Evolutionary conservation across 2,797 vertebrate genomes (phyloP).

Genomic region (Adelosebastes latens): DNA sequence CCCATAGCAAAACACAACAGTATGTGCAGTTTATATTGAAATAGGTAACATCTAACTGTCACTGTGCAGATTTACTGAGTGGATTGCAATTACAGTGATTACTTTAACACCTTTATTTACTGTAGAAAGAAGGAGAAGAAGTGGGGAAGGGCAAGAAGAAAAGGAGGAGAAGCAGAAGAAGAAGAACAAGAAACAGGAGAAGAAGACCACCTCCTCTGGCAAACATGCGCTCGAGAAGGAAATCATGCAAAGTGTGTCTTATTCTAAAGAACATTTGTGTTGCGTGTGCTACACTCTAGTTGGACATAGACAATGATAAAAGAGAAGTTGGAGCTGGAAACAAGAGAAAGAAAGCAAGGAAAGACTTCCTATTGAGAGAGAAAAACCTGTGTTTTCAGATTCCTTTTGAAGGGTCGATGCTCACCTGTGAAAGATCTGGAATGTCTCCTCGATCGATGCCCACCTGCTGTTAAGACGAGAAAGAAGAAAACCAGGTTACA

Average conservation of each 20-base stretch:
- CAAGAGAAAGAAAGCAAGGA: constrained; percentile 12
- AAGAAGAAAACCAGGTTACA: constrained; percentile 3
- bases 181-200: constrained; percentile 41
- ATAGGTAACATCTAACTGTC: constrained; percentile 46
- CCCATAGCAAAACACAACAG: constrained; percentile 30
- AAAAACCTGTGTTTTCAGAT: background rate
- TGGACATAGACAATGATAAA: constrained; percentile 37
- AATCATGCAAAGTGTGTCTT: constrained; percentile 75
- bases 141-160: constrained; percentile 48
- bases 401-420: background rate
- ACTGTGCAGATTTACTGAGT: constrained; percentile 41
- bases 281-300: constrained; percentile 26
- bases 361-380: background rate
- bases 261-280: constrained; percentile 42
- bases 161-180: constrained; percentile 30
- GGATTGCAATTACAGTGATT: constrained; percentile 8
- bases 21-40: constrained; percentile 23
- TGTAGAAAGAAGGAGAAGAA: constrained; percentile 70
- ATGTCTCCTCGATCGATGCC: constrained; percentile 99
- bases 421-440: constrained; percentile 98
- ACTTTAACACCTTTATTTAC: constrained; percentile 84
- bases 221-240: constrained; percentile 76
- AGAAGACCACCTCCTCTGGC: no score
- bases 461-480: constrained; percentile 90
- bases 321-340: constrained; percentile 21